Conservation (phyloP, 2,113 vertebrate genomes). For the Martes martes region DNA sequence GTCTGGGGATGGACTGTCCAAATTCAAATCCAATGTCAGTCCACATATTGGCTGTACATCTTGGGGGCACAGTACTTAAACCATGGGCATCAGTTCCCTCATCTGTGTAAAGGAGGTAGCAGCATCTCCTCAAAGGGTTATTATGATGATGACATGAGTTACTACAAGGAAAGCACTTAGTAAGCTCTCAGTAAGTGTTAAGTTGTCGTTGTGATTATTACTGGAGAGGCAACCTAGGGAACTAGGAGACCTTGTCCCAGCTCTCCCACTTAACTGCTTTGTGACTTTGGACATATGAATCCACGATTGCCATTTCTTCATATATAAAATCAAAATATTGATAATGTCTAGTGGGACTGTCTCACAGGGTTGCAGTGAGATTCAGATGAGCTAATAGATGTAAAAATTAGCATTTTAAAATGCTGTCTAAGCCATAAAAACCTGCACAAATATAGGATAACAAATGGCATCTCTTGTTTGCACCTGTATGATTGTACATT, state of each 20-base stretch:
- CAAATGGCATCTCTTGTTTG: too few relatives aligned
- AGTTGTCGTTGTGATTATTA: fast-evolving
- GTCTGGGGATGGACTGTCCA: background rate
- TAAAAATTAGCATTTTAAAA: background rate
- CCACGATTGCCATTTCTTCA: background rate
- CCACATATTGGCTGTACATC: background rate
- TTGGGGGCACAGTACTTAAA: background rate
- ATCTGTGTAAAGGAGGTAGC: background rate
- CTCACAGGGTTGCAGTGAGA: background rate
- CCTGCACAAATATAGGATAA: background rate
- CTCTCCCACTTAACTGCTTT: background rate
- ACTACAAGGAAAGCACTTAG: background rate
- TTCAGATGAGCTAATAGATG: background rate
- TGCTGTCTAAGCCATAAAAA: background rate
- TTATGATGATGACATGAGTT: background rate
- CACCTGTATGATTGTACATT: too few relatives aligned
- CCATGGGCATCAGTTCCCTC: background rate
- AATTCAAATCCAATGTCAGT: background rate
- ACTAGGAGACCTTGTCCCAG: background rate
- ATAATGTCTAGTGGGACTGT: background rate
- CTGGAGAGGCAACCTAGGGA: background rate
- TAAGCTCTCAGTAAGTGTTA: background rate
- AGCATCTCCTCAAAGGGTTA: background rate
- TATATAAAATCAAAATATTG: background rate
- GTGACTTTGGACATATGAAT: background rate